Conservation (phyloP, 2,888 invertebrate genomes). For the Subacronicta megacephala region DNA sequence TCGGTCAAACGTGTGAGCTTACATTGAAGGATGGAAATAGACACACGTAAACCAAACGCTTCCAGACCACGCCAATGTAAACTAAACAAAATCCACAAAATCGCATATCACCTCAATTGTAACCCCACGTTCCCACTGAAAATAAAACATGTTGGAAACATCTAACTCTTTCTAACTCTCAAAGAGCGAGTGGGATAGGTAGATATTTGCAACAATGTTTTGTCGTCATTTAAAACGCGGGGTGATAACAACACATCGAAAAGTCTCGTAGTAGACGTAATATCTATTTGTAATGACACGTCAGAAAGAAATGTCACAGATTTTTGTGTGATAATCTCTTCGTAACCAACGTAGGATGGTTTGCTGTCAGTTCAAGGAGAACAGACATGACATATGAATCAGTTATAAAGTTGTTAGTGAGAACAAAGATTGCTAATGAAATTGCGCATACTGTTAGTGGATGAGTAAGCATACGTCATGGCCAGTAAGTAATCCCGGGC, state of each 20-base stretch:
- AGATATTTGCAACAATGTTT: too few relatives aligned
- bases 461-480: slow-evolving; percentile 58
- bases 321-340: slow-evolving; percentile 30
- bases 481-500: slow-evolving; percentile 64
- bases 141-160: too few relatives aligned
- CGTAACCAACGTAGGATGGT: slow-evolving; percentile 37
- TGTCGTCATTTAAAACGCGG: too few relatives aligned
- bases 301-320: slow-evolving; percentile 41
- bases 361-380: slow-evolving; percentile 61
- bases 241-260: slow-evolving; percentile 52
- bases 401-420: slow-evolving; percentile 37
- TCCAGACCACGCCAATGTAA: slow-evolving; percentile 29
- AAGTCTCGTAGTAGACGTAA: slow-evolving; percentile 49
- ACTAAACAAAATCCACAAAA: slow-evolving; percentile 26
- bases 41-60: slow-evolving; percentile 18
- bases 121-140: too few relatives aligned
- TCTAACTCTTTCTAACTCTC: too few relatives aligned
- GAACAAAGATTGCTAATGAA: slow-evolving; percentile 43
- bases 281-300: slow-evolving; percentile 50
- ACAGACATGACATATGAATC: slow-evolving; percentile 46
- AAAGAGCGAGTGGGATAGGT: too few relatives aligned
- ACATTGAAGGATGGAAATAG: slow-evolving; percentile 51
- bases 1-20: slow-evolving; percentile 43
- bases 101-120: slow-evolving; percentile 31
- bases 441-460: slow-evolving; percentile 31